Conservation (phyloP, 2,888 invertebrate genomes). For the Clostera curtula region DNA sequence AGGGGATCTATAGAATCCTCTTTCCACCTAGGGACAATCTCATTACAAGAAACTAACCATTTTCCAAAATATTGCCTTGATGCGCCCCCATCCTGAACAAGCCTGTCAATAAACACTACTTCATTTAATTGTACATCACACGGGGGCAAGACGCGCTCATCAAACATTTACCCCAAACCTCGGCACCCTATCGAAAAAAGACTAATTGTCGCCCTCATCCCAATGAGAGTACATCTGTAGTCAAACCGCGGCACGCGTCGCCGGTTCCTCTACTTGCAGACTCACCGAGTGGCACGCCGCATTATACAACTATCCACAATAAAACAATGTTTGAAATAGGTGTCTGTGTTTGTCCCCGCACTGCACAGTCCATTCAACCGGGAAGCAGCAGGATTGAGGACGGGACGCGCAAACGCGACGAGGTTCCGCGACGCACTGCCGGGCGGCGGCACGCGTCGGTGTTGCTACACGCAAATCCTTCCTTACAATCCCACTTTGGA, state of each 20-base stretch:
- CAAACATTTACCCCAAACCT: neutral
- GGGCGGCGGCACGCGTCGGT: slow-evolving; percentile 7
- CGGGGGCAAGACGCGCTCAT: no score
- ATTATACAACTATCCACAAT: no score
- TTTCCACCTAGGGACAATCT: no score
- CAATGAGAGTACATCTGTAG: neutral
- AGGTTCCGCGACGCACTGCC: slow-evolving; percentile 40
- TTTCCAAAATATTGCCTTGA: no score
- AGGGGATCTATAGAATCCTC: no score
- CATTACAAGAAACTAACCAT: no score
- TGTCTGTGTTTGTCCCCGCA: slow-evolving; percentile 2
- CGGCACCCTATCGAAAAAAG: neutral
- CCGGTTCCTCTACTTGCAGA: neutral
- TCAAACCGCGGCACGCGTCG: neutral
- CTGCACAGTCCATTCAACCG: slow-evolving; percentile 24
- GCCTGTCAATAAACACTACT: no score
- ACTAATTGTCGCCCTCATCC: slow-evolving; percentile 1
- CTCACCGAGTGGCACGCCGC: no score
- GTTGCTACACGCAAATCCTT: slow-evolving; percentile 4
- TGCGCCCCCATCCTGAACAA: no score
- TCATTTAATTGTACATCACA: no score
- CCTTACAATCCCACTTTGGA: neutral
- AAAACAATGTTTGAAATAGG: no score
- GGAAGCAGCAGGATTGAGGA: slow-evolving; percentile 7
- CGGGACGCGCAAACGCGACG: slow-evolving; percentile 19